These are phyloP conservation scores for Carterocephalus palaemon DNA, from an alignment of 2,888 invertebrate species.

Conservation along the genomic window DNA sequence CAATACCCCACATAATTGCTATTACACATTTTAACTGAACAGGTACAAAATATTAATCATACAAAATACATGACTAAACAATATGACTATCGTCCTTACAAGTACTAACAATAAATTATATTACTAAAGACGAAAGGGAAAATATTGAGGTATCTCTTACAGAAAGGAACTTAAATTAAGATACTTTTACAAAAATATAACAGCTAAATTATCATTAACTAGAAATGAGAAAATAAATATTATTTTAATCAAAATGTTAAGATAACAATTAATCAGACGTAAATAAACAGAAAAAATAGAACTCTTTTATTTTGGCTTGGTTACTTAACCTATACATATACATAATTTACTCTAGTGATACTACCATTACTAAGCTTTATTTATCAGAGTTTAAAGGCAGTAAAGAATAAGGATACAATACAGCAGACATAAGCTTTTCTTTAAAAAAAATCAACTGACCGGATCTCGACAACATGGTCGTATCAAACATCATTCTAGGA, in stretches of 20 bases:
- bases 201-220: conserved; percentile 3
- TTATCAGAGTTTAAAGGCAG: too few species aligned
- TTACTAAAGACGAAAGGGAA: conserved; percentile 40
- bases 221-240: conserved; percentile 35
- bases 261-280: background rate
- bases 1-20: background rate
- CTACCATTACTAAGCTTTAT: too few species aligned
- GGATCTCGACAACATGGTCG: too few species aligned
- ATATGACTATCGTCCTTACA: conserved; percentile 63
- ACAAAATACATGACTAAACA: conserved; percentile 61
- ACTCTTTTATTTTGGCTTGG: conserved; percentile 21
- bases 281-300: conserved; percentile 13
- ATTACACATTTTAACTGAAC: conserved; percentile 38
- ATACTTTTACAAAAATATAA: conserved; percentile 27
- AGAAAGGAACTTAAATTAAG: conserved; percentile 51
- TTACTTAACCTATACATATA: conserved; percentile 11
- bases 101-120: conserved; percentile 59
- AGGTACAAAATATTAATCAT: conserved; percentile 57
- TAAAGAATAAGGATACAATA: too few species aligned
- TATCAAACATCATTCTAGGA: too few species aligned
- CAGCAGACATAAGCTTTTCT: too few species aligned
- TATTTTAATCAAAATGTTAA: conserved; percentile 1
- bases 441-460: too few species aligned
- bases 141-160: conserved; percentile 62
- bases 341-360: too few species aligned